Conservation (phyloP, 2,888 invertebrate genomes). For the Theretra japonica region DNA sequence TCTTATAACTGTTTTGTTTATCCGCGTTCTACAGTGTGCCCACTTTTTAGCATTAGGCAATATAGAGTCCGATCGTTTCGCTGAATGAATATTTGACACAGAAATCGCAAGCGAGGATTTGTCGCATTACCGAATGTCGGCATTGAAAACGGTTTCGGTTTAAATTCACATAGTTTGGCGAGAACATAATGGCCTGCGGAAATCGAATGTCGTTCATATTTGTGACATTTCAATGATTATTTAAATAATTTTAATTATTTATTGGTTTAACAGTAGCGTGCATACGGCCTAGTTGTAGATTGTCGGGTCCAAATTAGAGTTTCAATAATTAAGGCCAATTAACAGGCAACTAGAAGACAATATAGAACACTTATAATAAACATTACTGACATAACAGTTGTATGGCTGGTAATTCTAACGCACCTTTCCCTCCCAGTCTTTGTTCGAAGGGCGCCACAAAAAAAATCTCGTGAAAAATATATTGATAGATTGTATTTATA, state of each 20-base stretch:
- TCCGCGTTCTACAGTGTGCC: slow-evolving; percentile 5
- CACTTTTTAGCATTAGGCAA: slow-evolving; percentile 21
- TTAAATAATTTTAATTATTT: no score
- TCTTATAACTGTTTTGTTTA: slow-evolving; percentile 17
- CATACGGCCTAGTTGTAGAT: no score
- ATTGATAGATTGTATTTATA: not conserved
- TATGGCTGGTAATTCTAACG: no score
- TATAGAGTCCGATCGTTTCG: slow-evolving; percentile 30
- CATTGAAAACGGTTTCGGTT: slow-evolving; percentile 16
- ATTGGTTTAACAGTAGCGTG: not conserved
- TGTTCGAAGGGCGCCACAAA: no score
- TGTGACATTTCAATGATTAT: not conserved
- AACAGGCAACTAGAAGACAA: no score
- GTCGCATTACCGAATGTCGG: slow-evolving; percentile 36
- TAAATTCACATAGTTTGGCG: not conserved
- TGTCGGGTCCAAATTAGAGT: no score
- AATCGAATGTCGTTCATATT: not conserved
- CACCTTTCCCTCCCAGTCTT: no score
- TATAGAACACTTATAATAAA: no score
- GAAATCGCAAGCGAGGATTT: slow-evolving; percentile 43
- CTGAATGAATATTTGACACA: slow-evolving; percentile 7
- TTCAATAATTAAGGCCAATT: no score
- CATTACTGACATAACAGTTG: no score
- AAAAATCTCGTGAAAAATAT: not conserved
- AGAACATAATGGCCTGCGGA: not conserved